Evolutionary conservation across 2,113 vertebrate species (phyloP).

Genomic region (Thymallus thymallus): DNA sequence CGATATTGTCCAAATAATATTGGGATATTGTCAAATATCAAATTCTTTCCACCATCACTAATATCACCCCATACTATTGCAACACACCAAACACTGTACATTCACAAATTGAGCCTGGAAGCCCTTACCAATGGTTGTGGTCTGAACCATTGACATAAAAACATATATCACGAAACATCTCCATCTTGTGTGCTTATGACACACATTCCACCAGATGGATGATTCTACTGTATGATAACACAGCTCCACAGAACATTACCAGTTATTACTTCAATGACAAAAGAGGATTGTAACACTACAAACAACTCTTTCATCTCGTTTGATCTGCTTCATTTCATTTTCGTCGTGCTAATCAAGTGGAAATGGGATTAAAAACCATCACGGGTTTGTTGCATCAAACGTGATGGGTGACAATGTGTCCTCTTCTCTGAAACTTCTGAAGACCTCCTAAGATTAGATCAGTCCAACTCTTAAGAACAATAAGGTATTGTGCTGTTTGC

Average conservation of each 20-base stretch:
- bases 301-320: conserved; percentile 52
- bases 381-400: conserved; percentile 67
- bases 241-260: not conserved
- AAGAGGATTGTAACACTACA: conserved; percentile 52
- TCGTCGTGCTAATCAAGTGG: conserved; percentile 53
- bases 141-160: too few relatives aligned
- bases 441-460: conserved; percentile 63
- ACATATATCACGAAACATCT: too few relatives aligned
- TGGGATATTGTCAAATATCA: too few relatives aligned
- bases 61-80: too few relatives aligned
- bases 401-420: conserved; percentile 65
- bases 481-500: conserved; percentile 55
- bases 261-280: conserved; percentile 19
- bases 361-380: conserved; percentile 64
- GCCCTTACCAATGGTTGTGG: too few relatives aligned
- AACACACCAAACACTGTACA: too few relatives aligned
- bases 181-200: not conserved
- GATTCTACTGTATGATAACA: not conserved
- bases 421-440: conserved; percentile 52
- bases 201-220: not conserved
- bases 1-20: too few relatives aligned
- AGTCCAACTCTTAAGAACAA: conserved; percentile 55
- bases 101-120: too few relatives aligned
- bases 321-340: conserved; percentile 65
- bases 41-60: too few relatives aligned